Conservation (phyloP, 2,797 vertebrate genomes). For the Microctenopoma stevenorrisi region DNA sequence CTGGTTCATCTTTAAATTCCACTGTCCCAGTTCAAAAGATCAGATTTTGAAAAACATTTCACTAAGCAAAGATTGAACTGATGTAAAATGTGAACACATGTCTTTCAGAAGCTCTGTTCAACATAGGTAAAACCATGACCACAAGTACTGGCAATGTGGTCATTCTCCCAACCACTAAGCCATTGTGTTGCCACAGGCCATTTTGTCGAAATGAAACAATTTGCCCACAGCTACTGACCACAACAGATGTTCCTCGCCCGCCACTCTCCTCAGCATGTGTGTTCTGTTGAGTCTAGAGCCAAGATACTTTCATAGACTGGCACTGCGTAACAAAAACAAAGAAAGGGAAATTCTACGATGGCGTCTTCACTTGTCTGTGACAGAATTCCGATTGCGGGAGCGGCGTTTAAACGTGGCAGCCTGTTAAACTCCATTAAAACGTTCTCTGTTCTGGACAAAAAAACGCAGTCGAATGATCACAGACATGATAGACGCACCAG, state of each 20-base stretch:
- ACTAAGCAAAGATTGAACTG: constrained; percentile 53
- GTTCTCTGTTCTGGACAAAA: constrained; percentile 31
- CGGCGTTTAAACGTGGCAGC: constrained; percentile 55
- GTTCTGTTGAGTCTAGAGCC: constrained; percentile 81
- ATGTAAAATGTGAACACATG: constrained; percentile 67
- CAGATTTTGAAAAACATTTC: constrained; percentile 39
- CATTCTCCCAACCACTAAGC: constrained; percentile 75
- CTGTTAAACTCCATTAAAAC: constrained; percentile 55
- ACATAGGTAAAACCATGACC: constrained; percentile 75
- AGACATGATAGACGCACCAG: constrained; percentile 43
- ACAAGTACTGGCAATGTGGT: constrained; percentile 67
- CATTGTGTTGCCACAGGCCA: constrained; percentile 79
- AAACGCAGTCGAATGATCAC: constrained; percentile 55
- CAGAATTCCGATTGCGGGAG: constrained; percentile 57
- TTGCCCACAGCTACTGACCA: constrained; percentile 78
- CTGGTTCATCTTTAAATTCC: constrained; percentile 28
- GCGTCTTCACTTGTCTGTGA: constrained; percentile 61
- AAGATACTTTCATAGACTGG: constrained; percentile 76
- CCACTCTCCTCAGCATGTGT: constrained; percentile 75
- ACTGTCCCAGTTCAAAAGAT: constrained; percentile 49
- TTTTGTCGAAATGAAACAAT: constrained; percentile 76
- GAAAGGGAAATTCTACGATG: constrained; percentile 69
- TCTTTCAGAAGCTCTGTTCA: constrained; percentile 70
- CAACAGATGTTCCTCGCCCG: constrained; percentile 79
- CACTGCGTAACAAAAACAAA: constrained; percentile 75